These are phyloP conservation scores for Drosophila arizonae DNA, from an alignment of 1,140 invertebrate species.

Conservation along the genomic window DNA sequence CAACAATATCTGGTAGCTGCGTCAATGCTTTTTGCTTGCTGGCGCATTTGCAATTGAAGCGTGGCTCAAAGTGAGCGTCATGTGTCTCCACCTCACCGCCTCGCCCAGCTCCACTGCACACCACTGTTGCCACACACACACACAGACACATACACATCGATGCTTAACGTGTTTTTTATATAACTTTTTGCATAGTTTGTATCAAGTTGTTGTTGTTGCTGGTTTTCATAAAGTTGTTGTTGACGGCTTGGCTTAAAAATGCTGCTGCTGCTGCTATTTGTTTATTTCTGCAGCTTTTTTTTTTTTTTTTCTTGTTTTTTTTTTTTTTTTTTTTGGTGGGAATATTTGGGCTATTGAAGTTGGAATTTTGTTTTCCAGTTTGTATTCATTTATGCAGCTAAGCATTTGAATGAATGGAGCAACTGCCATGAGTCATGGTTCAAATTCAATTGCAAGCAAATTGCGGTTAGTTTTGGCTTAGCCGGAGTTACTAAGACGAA, in stretches of 20 bases:
- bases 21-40: conserved; percentile 70
- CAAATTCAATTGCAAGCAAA: conserved; percentile 10
- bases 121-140: neutral
- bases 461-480: neutral
- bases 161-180: conserved; percentile 75
- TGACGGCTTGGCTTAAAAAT: conserved; percentile 18
- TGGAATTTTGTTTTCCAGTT: conserved; percentile 61
- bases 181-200: conserved; percentile 74
- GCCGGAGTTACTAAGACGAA: too few species aligned
- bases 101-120: neutral
- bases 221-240: conserved; percentile 43
- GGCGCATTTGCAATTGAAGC: conserved; percentile 77
- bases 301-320: conserved; percentile 14
- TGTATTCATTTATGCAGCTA: conserved; percentile 34
- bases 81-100: neutral
- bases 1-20: conserved; percentile 56
- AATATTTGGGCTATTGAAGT: conserved; percentile 59
- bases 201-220: conserved; percentile 32
- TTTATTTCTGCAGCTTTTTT: conserved; percentile 51
- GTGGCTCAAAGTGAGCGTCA: conserved; percentile 71
- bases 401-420: conserved; percentile 27
- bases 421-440: conserved; percentile 26
- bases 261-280: conserved; percentile 17
- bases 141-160: conserved; percentile 13
- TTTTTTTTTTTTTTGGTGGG: conserved; percentile 46